Percentiles rank a stretch among this genome's conserved stretches.
phyloP scores from a whole-genome alignment of 30 jellyfish, hydroid and myxozoan species.

The Hydra vulgaris region DNA sequence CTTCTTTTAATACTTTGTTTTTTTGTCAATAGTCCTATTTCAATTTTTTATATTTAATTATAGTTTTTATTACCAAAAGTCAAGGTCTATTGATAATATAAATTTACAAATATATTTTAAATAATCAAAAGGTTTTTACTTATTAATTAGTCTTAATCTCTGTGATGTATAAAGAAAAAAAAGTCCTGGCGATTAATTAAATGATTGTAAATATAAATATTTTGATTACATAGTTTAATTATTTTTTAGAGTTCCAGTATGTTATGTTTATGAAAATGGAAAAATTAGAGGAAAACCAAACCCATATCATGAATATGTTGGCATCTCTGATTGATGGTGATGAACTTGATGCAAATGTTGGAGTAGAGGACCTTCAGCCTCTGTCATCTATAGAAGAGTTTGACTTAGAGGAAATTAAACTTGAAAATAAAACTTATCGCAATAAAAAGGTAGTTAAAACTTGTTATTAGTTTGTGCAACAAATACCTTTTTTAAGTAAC shows the following conservation, averaged over 20 bases:
- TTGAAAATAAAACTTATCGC: background rate
- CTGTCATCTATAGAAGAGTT: background rate
- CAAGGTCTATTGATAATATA: background rate
- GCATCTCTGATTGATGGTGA: constrained; percentile 1
- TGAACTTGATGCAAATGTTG: background rate
- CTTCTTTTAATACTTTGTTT: background rate
- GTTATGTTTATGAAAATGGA: constrained; percentile 5
- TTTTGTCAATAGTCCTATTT: background rate
- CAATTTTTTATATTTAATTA: background rate
- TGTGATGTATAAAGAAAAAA: background rate
- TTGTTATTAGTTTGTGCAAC: background rate
- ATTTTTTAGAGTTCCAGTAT: constrained; percentile 7
- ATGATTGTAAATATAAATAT: background rate
- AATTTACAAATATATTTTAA: background rate
- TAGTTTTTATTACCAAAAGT: background rate
- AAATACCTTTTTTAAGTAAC: background rate
- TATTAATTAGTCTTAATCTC: background rate
- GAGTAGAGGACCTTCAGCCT: background rate
- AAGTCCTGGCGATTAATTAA: background rate
- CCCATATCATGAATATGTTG: background rate
- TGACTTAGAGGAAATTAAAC: background rate
- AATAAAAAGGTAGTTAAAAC: background rate
- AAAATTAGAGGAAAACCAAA: background rate
- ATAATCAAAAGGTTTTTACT: background rate
- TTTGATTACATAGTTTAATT: background rate